A percentile compares a stretch with the other conserved stretches of the same genome.
Evolutionary conservation across 2,888 invertebrate species (phyloP).

Genomic region (Mamestra brassicae): DNA sequence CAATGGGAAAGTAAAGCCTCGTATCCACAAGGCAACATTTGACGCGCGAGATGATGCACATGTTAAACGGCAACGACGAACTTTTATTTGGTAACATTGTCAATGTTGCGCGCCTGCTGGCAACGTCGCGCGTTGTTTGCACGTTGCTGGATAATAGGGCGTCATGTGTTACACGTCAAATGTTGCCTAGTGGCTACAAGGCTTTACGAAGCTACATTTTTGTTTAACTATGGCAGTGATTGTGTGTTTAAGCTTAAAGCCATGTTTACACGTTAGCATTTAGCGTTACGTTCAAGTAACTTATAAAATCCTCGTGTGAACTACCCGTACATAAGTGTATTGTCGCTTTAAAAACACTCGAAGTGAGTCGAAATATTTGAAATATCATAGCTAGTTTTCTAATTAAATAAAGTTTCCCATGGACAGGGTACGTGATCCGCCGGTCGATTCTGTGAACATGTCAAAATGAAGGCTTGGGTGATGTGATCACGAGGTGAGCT

Average conservation of each 20-base stretch:
- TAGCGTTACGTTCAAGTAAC: constrained; percentile 29
- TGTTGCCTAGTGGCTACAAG: no score
- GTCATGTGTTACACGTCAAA: no score
- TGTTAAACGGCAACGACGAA: no score
- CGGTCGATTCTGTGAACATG: no score
- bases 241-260: neutral
- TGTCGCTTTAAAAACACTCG: neutral
- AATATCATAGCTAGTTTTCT: neutral
- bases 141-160: no score
- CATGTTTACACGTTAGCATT: constrained; percentile 21
- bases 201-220: neutral
- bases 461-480: no score
- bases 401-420: neutral
- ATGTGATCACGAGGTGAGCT: no score
- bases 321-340: neutral
- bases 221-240: constrained; percentile 13
- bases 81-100: no score
- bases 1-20: neutral
- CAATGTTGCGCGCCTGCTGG: no score
- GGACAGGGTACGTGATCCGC: neutral
- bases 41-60: no score
- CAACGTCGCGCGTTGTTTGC: no score
- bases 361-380: neutral
- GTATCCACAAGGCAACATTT: no score
- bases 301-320: constrained; percentile 28